These are phyloP conservation scores for Salvelinus fontinalis DNA, from an alignment of 2,113 vertebrate genomes.

Conservation along the genomic window DNA sequence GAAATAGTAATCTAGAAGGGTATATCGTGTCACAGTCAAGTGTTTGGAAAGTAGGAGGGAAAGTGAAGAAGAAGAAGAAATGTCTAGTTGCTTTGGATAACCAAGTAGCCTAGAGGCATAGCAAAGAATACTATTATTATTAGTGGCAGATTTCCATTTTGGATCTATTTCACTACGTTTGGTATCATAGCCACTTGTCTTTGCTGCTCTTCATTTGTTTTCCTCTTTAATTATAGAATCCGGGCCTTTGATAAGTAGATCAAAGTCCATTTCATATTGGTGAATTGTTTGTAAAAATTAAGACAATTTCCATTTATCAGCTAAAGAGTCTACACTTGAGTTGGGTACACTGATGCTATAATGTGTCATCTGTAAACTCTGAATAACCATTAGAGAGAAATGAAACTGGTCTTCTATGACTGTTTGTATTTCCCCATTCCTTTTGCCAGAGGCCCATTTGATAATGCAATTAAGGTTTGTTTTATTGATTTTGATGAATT, in stretches of 20 bases:
- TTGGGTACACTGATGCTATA: neutral
- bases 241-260: too few relatives aligned
- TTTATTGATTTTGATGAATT: conserved; percentile 71
- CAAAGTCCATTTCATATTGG: too few relatives aligned
- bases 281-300: too few relatives aligned
- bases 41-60: neutral
- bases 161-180: too few relatives aligned
- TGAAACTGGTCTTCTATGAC: conserved; percentile 7
- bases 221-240: too few relatives aligned
- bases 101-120: neutral
- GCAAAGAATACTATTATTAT: too few relatives aligned
- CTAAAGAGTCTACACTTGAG: neutral
- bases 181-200: too few relatives aligned
- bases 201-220: too few relatives aligned
- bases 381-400: conserved; percentile 14
- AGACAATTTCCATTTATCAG: too few relatives aligned
- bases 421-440: conserved; percentile 15
- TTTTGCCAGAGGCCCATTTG: conserved; percentile 52
- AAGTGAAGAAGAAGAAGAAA: neutral
- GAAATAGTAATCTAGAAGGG: neutral
- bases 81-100: too few relatives aligned
- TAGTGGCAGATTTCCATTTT: too few relatives aligned
- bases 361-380: neutral
- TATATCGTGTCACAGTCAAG: too few relatives aligned
- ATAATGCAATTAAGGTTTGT: conserved; percentile 60